Evolutionary conservation across 2,113 vertebrate genomes (phyloP), one percentile per base, ranked within the genome.

Genomic region (Panthera tigris): DNA sequence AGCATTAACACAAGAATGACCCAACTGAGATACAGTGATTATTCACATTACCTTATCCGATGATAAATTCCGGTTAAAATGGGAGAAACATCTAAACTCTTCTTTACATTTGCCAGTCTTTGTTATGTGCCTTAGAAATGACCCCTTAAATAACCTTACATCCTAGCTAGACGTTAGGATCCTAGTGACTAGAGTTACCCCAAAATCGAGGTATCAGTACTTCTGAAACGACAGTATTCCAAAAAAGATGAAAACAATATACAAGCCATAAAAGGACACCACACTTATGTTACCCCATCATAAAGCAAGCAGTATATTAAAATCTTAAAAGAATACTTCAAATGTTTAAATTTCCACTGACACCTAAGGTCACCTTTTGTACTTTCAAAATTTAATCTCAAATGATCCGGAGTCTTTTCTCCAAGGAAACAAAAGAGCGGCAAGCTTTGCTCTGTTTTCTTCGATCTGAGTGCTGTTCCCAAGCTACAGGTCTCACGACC

Each of bases 311-410:
- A 95, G n/a, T 71, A 71, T 25, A 45, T 84, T 89, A 95, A 79
- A 94, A 82, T 71, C 71, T 85, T 96, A 81, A 81, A 95, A 85
- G 81, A 95, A 81, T 48, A 57, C 7, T 66, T 89, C 23, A 79
- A 79, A 55, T 39, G 48, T 76, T 76, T 81, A 65, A 39, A 61
- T 31, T 55, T 61, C 57, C 39, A 94, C 50, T 13, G n/a, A 93
- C n/a, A 82, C 29, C 50, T 86, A 69, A 52, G 7, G 39, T 91
- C 10, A 82, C 21, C 29, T 71, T 57, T 63, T 19, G 7, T 71
- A 92, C 52, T 55, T 82, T 19, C 21, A 57, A 88, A 71, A 73
- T 55, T 57, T 79, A 78, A 74, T 85, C 89, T 94, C n/a, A 95
- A 92, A 90, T 57, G 25, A 91, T 33, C 50, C 41, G 87, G 41